Conservation (phyloP, 37 sponge, comb jelly and placozoan genomes). For the Chondrilla cf. caribensis region DNA sequence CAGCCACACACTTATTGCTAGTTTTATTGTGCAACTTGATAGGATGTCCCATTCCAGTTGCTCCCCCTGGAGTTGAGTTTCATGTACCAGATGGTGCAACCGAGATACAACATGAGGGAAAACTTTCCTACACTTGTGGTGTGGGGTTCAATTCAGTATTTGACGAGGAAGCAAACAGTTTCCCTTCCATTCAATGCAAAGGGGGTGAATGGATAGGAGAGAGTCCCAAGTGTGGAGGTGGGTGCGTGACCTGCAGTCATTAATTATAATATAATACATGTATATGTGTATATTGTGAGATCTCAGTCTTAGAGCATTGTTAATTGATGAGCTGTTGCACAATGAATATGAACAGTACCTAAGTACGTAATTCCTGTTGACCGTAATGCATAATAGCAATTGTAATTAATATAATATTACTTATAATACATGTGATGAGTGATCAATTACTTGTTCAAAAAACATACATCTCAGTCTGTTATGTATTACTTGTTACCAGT, state of each 20-base stretch:
- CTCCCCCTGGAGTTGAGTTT: neutral
- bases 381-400: no score
- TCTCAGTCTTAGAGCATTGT: no score
- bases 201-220: neutral
- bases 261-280: neutral
- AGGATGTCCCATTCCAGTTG: neutral
- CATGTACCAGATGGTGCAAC: neutral
- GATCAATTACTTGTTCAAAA: no score
- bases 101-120: neutral
- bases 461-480: no score
- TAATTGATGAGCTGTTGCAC: no score
- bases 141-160: neutral
- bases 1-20: no score
- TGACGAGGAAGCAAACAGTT: neutral
- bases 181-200: neutral
- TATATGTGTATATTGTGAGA: neutral
- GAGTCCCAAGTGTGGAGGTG: neutral
- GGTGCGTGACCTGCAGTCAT: neutral
- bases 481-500: no score
- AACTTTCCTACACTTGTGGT: constrained; percentile 10
- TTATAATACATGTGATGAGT: no score
- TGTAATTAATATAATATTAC: no score
- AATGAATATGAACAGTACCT: no score
- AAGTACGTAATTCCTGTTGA: no score
- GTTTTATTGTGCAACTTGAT: no score